phyloP scores from a whole-genome alignment of 2,888 invertebrate species.

The Gnatocerus cornutus region DNA sequence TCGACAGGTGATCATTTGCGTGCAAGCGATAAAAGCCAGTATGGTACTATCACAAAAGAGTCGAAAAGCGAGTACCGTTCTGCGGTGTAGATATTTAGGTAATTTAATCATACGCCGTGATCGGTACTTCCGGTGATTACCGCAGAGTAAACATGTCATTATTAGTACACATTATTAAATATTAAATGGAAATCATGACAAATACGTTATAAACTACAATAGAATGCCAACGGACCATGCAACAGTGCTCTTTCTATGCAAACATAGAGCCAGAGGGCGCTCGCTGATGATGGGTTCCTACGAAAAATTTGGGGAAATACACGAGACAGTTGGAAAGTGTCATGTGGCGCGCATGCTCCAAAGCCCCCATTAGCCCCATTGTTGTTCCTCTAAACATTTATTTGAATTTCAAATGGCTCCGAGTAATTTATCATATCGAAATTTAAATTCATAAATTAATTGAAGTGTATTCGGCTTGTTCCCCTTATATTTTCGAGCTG shows the following conservation, averaged over 20 bases:
- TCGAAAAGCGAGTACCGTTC: conserved; percentile 55
- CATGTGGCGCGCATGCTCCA: conserved; percentile 22
- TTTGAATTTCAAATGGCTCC: conserved; percentile 55
- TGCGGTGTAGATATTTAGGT: conserved; percentile 66
- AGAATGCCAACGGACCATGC: conserved; percentile 62
- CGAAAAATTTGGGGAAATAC: neutral
- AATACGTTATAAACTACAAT: conserved; percentile 68
- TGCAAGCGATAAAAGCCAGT: conserved; percentile 32
- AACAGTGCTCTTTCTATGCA: conserved; percentile 14
- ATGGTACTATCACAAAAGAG: conserved; percentile 38
- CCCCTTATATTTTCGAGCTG: conserved; percentile 42
- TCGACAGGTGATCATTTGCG: conserved; percentile 39
- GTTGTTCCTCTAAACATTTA: conserved; percentile 55
- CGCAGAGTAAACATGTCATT: conserved; percentile 68
- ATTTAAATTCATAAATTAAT: conserved; percentile 57
- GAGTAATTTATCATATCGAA: conserved; percentile 55
- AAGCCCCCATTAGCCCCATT: conserved; percentile 57
- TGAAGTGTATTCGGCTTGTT: conserved; percentile 50
- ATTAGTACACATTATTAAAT: conserved; percentile 67
- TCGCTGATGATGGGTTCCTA: neutral
- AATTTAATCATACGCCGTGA: conserved; percentile 68
- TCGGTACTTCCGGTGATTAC: conserved; percentile 68
- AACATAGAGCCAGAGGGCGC: conserved; percentile 21
- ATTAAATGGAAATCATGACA: conserved; percentile 70
- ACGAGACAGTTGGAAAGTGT: neutral